Conservation (phyloP, 2,113 vertebrate genomes). For the Semnornis frantzii region DNA sequence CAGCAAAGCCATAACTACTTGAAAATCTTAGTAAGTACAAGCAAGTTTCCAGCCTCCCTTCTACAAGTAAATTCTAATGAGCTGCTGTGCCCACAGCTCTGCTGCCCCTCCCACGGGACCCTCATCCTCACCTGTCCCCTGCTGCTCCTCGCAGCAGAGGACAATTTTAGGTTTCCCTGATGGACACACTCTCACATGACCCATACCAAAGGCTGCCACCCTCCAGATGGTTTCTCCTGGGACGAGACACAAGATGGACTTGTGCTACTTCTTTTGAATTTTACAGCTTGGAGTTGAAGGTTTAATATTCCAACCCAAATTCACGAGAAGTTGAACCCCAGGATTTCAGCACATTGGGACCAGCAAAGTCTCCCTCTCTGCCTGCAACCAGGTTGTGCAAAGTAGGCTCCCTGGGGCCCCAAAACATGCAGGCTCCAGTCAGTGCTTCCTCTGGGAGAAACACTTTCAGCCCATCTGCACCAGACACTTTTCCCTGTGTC, state of each 20-base stretch:
- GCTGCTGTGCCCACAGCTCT: rapidly evolving
- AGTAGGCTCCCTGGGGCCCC: not conserved
- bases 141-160: not conserved
- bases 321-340: not conserved
- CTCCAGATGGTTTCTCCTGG: not conserved
- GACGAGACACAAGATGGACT: not conserved
- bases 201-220: not conserved
- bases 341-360: not conserved
- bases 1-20: not conserved
- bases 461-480: not conserved
- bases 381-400: too few species aligned
- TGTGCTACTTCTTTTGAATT: not conserved
- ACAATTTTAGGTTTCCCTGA: not conserved
- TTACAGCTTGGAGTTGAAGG: not conserved
- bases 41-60: not conserved
- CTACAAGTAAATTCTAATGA: not conserved
- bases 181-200: rapidly evolving
- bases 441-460: not conserved
- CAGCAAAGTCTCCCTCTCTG: not conserved
- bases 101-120: rapidly evolving
- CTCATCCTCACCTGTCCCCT: rapidly evolving
- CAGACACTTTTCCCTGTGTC: not conserved
- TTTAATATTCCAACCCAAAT: not conserved
- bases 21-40: not conserved
- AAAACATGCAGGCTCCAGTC: rapidly evolving